Evolutionary conservation across 2,797 vertebrate species (phyloP).

Genomic region (Phoebastria nigripes): DNA sequence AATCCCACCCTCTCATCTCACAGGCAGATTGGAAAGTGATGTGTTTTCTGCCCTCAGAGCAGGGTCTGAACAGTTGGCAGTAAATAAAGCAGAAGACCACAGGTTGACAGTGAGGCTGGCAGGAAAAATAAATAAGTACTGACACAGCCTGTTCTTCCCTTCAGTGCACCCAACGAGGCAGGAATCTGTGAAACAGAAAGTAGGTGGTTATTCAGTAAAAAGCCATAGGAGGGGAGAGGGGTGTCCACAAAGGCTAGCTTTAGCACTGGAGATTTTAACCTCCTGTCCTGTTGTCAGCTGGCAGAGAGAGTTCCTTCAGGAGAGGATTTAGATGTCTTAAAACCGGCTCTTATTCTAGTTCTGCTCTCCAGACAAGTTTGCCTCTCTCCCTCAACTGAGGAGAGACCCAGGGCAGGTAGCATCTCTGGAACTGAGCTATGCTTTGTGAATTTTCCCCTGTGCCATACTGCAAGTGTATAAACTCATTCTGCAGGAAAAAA

Average conservation of each 20-base stretch:
- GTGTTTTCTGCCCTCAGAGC: not conserved
- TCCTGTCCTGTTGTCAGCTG: not conserved
- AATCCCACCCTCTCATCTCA: not conserved
- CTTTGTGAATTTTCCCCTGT: not conserved
- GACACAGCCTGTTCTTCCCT: not conserved
- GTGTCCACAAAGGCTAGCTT: not conserved
- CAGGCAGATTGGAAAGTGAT: not conserved
- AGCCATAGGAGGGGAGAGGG: not conserved
- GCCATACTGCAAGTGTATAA: not conserved
- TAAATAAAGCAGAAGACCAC: conserved; percentile 32
- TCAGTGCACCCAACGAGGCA: not conserved
- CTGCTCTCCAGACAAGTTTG: not conserved
- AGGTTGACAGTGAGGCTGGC: not conserved
- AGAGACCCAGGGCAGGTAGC: not conserved
- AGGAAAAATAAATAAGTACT: conserved; percentile 26
- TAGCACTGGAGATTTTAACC: not conserved
- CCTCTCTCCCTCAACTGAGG: not conserved
- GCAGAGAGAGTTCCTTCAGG: not conserved
- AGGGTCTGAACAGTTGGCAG: conserved; percentile 12
- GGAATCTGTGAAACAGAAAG: conserved; percentile 2
- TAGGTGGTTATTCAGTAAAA: not conserved
- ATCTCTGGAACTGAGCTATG: not conserved
- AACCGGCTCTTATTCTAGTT: not conserved
- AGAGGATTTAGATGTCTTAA: not conserved
- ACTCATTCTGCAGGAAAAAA: not conserved